Evolutionary conservation across 2,888 invertebrate genomes (phyloP), one percentile per base, ranked within the genome.

Genomic region (Encarsia formosa): DNA sequence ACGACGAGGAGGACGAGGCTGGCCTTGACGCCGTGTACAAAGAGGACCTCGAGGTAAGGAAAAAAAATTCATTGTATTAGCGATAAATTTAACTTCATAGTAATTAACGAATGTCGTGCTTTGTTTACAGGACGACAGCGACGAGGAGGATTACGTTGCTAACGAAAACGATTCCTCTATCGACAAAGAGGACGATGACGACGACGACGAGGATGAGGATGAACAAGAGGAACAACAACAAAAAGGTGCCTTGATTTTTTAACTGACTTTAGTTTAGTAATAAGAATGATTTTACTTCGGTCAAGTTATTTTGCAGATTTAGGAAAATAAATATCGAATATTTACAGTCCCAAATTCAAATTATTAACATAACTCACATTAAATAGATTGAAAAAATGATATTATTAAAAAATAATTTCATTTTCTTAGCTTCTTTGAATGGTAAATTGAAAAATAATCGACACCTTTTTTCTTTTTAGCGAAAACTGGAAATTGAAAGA

Each of bases 1-100:
- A 78, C 37, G 80, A 83, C 22, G 82, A 83, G 22, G 84, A 82
- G 15, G 83, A 81, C 32, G 82, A 79, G 58, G 82, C 85, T 62
- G 81, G 85, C 52, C 82, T 88, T 57, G 82, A 83, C 54, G 81
- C 83, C 66, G 83, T 86, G 59, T 83, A 86, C 64, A 84, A 85
- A 73, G 80, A n/a, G n/a, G n/a, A 84, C 63, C 77, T 78, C 63
- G 84, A 77, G 76, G 86, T 86, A 71, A 78, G 16, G 31, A 37
- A 11, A 16, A 3, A 5, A 26, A 31, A 41, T 5, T 34, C 2
- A 26, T 26, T 26, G 26, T 8, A 26, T n/a, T n/a, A n/a, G n/a
- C n/a, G n/a, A n/a, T n/a, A n/a, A n/a, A n/a, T n/a, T n/a, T n/a
- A n/a, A n/a, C n/a, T n/a, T n/a, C n/a, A n/a, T n/a, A n/a, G n/a